phyloP scores from a whole-genome alignment of 2,797 vertebrate genomes.

The Danio choprae region DNA sequence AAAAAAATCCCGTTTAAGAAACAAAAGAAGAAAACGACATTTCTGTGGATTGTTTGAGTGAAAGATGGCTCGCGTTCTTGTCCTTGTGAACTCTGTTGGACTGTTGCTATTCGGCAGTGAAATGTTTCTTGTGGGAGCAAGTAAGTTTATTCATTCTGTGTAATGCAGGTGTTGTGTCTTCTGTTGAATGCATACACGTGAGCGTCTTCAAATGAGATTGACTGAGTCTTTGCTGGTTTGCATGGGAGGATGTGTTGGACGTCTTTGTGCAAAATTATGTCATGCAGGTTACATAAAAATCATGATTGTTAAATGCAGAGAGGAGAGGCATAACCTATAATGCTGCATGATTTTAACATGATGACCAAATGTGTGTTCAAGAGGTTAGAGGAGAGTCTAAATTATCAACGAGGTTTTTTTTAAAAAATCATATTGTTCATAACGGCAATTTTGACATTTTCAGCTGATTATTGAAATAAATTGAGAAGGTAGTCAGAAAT shows the following conservation, averaged over 20 bases:
- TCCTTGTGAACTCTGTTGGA: constrained; percentile 83
- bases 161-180: background rate
- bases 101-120: constrained; percentile 92
- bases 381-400: background rate
- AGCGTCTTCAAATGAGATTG: constrained; percentile 5
- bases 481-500: background rate
- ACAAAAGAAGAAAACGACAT: constrained; percentile 49
- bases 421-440: no score
- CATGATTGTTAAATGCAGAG: background rate
- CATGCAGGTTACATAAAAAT: background rate
- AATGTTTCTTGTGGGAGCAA: constrained; percentile 89
- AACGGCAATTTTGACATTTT: background rate
- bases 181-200: constrained; percentile 12
- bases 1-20: constrained; percentile 61
- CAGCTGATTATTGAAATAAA: background rate
- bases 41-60: constrained; percentile 42
- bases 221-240: background rate
- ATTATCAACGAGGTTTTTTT: no score
- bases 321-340: background rate
- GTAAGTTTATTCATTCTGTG: constrained; percentile 77
- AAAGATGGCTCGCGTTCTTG: constrained; percentile 82
- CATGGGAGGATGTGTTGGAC: background rate
- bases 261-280: background rate
- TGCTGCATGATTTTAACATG: background rate
- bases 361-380: background rate